A percentile compares a stretch with the other conserved stretches of the same genome.
phyloP scores from a whole-genome alignment of 2,888 invertebrate species.

The Oscheius sp. region DNA sequence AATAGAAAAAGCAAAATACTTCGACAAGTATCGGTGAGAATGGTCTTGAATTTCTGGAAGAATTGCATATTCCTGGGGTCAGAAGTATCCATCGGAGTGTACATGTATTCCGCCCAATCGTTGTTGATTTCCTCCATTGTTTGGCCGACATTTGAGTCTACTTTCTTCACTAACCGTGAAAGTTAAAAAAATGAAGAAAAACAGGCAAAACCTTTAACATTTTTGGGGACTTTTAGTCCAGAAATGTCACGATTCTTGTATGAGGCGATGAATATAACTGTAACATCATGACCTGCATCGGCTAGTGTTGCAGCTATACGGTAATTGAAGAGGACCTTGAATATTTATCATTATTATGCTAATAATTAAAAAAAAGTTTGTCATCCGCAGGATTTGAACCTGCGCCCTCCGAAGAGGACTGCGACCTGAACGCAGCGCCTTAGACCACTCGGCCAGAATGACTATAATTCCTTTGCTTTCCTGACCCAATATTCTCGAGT shows the following conservation, averaged over 20 bases:
- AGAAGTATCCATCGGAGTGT: background rate
- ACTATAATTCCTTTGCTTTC: too few species aligned
- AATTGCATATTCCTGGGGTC: constrained; percentile 1
- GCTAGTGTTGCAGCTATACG: constrained; percentile 36
- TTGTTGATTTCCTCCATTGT: constrained; percentile 2
- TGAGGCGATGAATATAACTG: constrained; percentile 33
- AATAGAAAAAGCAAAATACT: background rate
- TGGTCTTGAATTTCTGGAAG: background rate
- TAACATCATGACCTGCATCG: constrained; percentile 45
- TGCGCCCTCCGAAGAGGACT: too few species aligned
- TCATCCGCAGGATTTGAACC: too few species aligned
- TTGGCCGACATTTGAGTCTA: constrained; percentile 1
- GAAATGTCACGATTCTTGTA: constrained; percentile 27
- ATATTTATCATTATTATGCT: background rate
- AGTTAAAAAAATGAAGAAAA: background rate
- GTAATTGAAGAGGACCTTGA: constrained; percentile 38
- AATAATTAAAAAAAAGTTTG: too few species aligned
- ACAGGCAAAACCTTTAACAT: constrained; percentile 14
- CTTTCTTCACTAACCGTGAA: constrained; percentile 4
- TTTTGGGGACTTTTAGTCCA: constrained; percentile 11
- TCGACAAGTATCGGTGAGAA: constrained; percentile 9
- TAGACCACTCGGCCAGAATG: constrained; percentile 82
- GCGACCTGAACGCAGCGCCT: constrained; percentile 84
- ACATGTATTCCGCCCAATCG: constrained; percentile 8
- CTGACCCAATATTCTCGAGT: too few species aligned